Percentiles rank a stretch among this genome's conserved stretches.
phyloP scores from a whole-genome alignment of 2,888 invertebrate genomes.

The Gibbula magus region DNA sequence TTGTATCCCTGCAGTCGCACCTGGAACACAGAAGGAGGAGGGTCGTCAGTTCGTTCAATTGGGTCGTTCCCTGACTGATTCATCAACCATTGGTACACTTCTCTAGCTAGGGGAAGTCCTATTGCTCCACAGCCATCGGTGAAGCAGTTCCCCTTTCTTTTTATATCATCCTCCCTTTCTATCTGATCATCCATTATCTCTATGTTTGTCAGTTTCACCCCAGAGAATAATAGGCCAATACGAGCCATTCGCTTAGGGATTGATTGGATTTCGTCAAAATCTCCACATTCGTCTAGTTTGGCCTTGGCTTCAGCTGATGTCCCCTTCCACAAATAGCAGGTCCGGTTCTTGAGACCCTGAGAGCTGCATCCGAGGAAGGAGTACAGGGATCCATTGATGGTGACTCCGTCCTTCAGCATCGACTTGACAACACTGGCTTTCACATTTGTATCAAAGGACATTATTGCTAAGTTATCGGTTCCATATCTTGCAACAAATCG shows the following conservation, averaged over 20 bases:
- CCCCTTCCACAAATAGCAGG: no score
- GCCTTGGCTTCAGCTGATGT: no score
- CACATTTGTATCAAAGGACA: no score
- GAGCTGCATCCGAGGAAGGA: no score
- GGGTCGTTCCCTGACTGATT: not conserved
- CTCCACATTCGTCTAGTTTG: not conserved
- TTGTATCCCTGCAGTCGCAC: not conserved
- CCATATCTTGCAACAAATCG: no score
- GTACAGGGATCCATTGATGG: no score
- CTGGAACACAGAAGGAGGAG: not conserved
- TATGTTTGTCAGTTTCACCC: not conserved
- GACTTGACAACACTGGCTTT: no score
- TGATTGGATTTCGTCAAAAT: not conserved
- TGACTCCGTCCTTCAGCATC: no score
- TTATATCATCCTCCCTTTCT: not conserved
- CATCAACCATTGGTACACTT: no score
- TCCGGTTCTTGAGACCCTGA: no score
- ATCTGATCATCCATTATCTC: not conserved
- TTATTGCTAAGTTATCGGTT: no score
- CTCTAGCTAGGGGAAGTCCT: not conserved
- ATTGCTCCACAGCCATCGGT: not conserved
- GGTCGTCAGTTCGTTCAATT: not conserved
- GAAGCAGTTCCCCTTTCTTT: not conserved
- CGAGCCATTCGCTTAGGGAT: not conserved
- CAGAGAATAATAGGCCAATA: not conserved